Conservation (phyloP, 2,113 vertebrate species). For the Antigone vipio region DNA sequence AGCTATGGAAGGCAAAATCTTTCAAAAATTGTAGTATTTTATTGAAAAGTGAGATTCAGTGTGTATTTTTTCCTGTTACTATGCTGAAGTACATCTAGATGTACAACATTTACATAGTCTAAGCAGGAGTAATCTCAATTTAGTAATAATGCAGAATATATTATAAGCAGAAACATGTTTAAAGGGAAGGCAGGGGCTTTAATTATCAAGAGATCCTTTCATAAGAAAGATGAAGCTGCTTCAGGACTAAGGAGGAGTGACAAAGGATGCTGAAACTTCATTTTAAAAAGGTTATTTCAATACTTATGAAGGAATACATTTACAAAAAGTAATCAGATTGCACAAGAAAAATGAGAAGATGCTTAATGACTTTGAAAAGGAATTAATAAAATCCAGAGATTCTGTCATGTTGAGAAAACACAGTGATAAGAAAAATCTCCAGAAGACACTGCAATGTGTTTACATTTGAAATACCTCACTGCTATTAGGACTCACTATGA, state of each 20-base stretch:
- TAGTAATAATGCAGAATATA: neutral
- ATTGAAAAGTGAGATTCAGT: neutral
- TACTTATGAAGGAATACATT: neutral
- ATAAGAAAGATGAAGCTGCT: neutral
- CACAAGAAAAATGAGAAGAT: neutral
- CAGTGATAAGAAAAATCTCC: neutral
- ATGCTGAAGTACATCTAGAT: neutral
- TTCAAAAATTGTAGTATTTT: neutral
- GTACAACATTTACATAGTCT: neutral
- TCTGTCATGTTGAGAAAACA: neutral
- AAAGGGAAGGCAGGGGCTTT: neutral
- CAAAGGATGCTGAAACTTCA: neutral
- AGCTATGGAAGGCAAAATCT: neutral
- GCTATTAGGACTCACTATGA: neutral
- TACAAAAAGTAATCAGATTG: neutral
- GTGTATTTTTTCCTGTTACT: neutral
- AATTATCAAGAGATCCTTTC: neutral
- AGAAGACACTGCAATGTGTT: neutral
- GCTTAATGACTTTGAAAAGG: neutral
- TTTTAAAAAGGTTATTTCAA: neutral
- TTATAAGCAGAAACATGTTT: neutral
- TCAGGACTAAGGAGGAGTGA: neutral
- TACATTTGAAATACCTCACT: neutral
- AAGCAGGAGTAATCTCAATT: neutral
- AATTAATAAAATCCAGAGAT: neutral